Evolutionary conservation across 2,888 invertebrate species (phyloP), one percentile per base, ranked within the genome.

Genomic region (Schrankia costaestrigalis): DNA sequence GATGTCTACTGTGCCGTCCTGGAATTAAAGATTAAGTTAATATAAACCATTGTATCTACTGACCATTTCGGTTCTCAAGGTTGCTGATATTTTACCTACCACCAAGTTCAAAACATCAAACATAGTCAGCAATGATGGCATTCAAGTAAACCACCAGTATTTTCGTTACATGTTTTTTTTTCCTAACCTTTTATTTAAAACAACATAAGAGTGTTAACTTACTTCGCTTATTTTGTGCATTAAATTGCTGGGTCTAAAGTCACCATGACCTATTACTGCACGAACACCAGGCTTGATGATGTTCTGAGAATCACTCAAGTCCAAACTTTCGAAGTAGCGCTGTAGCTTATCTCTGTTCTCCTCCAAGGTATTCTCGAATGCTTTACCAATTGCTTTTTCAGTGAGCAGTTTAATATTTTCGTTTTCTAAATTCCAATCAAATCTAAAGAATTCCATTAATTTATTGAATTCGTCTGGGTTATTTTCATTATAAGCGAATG

Each of bases 401-500:
- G n/a, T n/a, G n/a, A n/a, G n/a, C n/a, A n/a, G n/a, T n/a, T n/a
- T n/a, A n/a, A n/a, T n/a, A n/a, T n/a, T n/a, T n/a, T 36, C 9
- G 26, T 15, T 34, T 3, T 40, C 25, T 14, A 26, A 18, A 9
- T 38, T 25, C 4, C 13, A 29, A 24, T 30, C 6, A 18, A 22
- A 13, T 7, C 30, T 29, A 3, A 17, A 7, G 1, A 13, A 12
- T 4, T 26, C 9, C 1, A 31, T 1, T n/a, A 18, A 7, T 8
- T 33, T 29, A 5, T 36, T 28, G 18, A 61, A 73, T 10, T 48
- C 41, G 24, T 67, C 55, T 1, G 67, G 73, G 10, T 63, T 9
- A 26, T 65, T 57, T 18, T 59, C 52, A n/a, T 45, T 49, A 26
- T 63, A 58, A 0, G 71, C 74, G 9, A 74, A 56, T 0, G 76